These are phyloP conservation scores for Aegithalos caudatus DNA, from an alignment of 2,113 vertebrate genomes.

Conservation along the genomic window DNA sequence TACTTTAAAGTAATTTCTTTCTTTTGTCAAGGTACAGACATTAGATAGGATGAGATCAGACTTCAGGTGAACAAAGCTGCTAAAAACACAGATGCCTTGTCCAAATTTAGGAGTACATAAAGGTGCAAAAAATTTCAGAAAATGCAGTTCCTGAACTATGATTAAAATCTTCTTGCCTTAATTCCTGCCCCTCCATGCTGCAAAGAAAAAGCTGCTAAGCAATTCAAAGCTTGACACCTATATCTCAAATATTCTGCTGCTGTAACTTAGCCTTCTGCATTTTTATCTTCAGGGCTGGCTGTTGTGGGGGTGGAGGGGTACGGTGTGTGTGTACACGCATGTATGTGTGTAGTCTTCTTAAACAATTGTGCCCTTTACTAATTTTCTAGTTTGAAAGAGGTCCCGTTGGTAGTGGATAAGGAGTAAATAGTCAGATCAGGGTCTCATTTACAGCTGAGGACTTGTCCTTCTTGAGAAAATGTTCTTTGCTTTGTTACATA, in stretches of 20 bases:
- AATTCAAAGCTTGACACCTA: neutral
- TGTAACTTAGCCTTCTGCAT: neutral
- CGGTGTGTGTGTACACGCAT: neutral
- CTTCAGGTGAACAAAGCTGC: neutral
- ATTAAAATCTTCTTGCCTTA: neutral
- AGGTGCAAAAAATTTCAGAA: neutral
- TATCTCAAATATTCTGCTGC: neutral
- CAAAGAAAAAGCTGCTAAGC: neutral
- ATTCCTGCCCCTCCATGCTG: neutral
- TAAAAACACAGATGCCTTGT: neutral
- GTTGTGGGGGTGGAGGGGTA: neutral
- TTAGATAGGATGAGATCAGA: neutral
- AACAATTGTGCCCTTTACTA: neutral
- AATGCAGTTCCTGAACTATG: neutral
- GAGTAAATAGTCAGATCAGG: neutral
- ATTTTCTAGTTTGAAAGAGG: neutral
- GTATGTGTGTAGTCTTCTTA: neutral
- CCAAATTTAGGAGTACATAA: neutral
- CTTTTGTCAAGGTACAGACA: neutral
- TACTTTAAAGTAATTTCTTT: neutral
- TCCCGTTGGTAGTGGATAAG: neutral
- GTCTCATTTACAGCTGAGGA: neutral
- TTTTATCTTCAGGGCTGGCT: neutral
- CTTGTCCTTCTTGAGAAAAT: neutral
- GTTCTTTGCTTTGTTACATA: neutral